phyloP scores from a whole-genome alignment of 2,113 vertebrate species.

The Cyanistes caeruleus region DNA sequence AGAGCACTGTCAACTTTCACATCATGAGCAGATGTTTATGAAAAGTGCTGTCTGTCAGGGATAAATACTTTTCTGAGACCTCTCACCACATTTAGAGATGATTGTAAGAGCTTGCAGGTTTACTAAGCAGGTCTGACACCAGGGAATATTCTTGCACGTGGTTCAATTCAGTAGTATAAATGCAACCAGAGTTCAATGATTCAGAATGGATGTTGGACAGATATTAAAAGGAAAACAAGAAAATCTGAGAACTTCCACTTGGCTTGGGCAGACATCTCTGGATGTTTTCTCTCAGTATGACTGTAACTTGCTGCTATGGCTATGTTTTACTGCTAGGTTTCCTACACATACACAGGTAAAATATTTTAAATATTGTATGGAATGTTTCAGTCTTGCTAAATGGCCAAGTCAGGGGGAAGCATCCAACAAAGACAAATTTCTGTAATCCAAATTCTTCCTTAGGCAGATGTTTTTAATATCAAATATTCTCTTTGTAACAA shows the following conservation, averaged over 20 bases:
- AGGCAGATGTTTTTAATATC: not conserved
- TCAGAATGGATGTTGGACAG: not conserved
- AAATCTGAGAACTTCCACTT: not conserved
- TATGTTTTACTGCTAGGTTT: not conserved
- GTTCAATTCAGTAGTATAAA: not conserved
- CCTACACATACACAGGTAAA: not conserved
- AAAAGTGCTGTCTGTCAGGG: not conserved
- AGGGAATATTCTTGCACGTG: fast-evolving
- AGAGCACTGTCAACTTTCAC: not conserved
- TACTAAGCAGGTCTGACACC: not conserved
- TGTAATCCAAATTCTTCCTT: not conserved
- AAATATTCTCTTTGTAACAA: not conserved
- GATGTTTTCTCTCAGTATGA: not conserved
- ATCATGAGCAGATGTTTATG: not conserved
- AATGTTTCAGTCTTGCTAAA: not conserved
- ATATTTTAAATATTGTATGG: not conserved
- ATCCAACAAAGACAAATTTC: not conserved
- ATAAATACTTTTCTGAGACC: not conserved
- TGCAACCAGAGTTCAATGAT: not conserved
- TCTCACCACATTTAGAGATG: not conserved
- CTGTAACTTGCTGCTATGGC: not conserved
- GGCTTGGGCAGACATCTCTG: not conserved
- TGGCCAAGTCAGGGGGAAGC: not conserved
- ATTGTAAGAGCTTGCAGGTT: not conserved
- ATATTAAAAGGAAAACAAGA: not conserved